Evolutionary conservation across 2,113 vertebrate genomes (phyloP).

Genomic region (Pagrus major): DNA sequence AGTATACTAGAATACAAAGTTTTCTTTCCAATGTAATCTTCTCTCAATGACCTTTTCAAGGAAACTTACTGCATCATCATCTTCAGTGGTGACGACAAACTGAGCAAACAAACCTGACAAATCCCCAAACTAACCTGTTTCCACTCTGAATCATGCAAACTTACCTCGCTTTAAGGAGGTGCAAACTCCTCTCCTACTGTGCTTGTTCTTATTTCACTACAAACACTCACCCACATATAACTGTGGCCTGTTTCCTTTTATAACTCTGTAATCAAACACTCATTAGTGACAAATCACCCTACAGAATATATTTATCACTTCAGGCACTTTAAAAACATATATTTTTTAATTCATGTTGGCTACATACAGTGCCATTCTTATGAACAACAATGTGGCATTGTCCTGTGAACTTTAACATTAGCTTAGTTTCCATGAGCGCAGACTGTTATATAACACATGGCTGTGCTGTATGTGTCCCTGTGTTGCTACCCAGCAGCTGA

Average conservation of each 20-base stretch:
- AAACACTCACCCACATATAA: constrained; percentile 6
- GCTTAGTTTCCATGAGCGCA: constrained; percentile 40
- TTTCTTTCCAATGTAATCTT: not conserved
- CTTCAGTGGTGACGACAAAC: not conserved
- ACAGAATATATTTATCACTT: constrained; percentile 22
- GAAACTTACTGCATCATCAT: not conserved
- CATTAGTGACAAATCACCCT: constrained; percentile 58
- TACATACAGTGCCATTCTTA: not conserved
- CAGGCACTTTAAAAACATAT: constrained; percentile 22
- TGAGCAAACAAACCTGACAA: not conserved
- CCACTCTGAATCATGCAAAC: not conserved
- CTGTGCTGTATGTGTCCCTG: not conserved
- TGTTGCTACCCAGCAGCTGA: constrained; percentile 7
- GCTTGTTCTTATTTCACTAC: constrained; percentile 15
- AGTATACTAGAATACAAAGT: too few relatives aligned
- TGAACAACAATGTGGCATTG: constrained; percentile 9
- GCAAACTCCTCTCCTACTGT: constrained; percentile 3
- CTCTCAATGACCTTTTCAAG: not conserved
- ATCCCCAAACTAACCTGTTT: constrained; percentile 7
- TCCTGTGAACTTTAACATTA: constrained; percentile 40
- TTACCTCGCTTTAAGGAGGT: constrained; percentile 22
- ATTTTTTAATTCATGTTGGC: constrained; percentile 19
- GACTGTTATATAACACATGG: constrained; percentile 48
- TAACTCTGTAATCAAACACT: constrained; percentile 82
- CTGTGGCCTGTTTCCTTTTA: constrained; percentile 76